phyloP scores from a whole-genome alignment of 2,113 vertebrate genomes.

The Sylvia atricapilla region DNA sequence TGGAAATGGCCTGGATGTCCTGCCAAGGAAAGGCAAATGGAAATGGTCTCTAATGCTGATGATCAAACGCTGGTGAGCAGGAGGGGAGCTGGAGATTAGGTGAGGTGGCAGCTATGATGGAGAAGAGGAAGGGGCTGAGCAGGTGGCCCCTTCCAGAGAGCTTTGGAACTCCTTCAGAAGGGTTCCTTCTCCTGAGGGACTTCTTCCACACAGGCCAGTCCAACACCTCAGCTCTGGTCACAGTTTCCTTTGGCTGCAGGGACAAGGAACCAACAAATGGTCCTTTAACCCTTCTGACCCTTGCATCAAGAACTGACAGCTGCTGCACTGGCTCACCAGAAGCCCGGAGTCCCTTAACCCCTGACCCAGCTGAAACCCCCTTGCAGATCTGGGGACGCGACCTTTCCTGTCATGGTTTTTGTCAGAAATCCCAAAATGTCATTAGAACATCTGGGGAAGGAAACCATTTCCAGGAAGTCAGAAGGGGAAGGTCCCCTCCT shows the following conservation, averaged over 20 bases:
- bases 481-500: neutral
- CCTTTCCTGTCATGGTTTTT: neutral
- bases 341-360: neutral
- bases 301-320: neutral
- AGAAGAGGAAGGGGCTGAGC: neutral
- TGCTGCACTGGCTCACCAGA: neutral
- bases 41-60: rapidly evolving
- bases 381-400: neutral
- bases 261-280: rapidly evolving
- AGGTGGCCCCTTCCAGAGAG: neutral
- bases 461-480: neutral
- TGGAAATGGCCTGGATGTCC: rapidly evolving
- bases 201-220: neutral
- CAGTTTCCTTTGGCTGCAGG: neutral
- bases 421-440: neutral
- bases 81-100: neutral
- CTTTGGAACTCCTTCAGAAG: neutral
- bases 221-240: neutral
- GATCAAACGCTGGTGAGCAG: neutral
- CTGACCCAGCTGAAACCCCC: neutral
- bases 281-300: neutral
- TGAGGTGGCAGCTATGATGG: neutral
- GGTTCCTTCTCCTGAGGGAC: neutral
- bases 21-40: neutral
- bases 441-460: neutral